phyloP scores from a whole-genome alignment of 2,797 vertebrate genomes.

The Gymnothorax reevesii region DNA sequence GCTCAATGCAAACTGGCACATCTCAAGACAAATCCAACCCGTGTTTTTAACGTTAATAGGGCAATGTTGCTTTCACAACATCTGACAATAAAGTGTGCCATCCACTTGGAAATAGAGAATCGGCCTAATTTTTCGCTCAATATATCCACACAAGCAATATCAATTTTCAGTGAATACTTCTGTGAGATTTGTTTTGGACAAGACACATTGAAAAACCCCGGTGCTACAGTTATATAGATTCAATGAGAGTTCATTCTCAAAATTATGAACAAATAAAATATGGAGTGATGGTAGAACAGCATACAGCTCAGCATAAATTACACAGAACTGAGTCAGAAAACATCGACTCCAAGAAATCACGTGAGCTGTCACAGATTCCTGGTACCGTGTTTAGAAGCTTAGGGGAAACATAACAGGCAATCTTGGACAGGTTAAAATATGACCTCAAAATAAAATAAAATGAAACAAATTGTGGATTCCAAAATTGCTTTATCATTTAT shows the following conservation, averaged over 20 bases:
- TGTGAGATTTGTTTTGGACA: background rate
- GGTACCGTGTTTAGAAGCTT: background rate
- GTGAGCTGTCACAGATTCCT: background rate
- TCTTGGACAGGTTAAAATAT: background rate
- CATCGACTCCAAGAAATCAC: background rate
- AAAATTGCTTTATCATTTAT: background rate
- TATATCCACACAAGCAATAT: slow-evolving; percentile 1
- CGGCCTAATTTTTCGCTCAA: too few species aligned
- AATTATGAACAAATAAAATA: background rate
- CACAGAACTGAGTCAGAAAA: background rate
- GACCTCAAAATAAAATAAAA: background rate
- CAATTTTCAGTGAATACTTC: background rate
- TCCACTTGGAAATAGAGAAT: background rate
- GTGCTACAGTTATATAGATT: slow-evolving; percentile 68
- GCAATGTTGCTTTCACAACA: background rate
- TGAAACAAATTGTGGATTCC: background rate
- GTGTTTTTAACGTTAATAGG: background rate
- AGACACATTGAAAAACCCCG: slow-evolving; percentile 43
- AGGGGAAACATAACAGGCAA: background rate
- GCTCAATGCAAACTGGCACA: background rate
- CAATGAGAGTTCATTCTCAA: slow-evolving; percentile 40
- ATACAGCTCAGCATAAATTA: background rate
- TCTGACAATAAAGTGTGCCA: background rate
- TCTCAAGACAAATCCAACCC: background rate
- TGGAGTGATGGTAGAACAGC: background rate